Percentiles rank a stretch among this genome's conserved stretches.
phyloP scores from a whole-genome alignment of 2,797 vertebrate genomes.

The Tapera naevia region DNA sequence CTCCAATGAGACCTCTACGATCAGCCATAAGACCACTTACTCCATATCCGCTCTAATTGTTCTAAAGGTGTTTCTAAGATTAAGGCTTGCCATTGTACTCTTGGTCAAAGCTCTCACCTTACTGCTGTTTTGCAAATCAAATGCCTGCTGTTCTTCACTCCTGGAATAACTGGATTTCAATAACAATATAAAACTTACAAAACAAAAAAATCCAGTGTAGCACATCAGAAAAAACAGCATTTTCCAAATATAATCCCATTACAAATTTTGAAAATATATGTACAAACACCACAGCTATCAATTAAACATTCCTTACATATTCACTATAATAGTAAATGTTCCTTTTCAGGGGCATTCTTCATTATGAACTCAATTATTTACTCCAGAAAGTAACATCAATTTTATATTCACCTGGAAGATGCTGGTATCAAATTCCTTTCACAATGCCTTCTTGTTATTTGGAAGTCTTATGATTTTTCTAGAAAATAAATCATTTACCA shows the following conservation, averaged over 20 bases:
- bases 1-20: not conserved
- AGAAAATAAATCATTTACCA: conserved; percentile 5
- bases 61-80: not conserved
- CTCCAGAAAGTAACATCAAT: not conserved
- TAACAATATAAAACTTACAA: not conserved
- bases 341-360: not conserved
- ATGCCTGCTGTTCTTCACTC: not conserved
- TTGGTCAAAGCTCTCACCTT: not conserved
- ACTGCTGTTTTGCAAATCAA: not conserved
- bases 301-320: not conserved
- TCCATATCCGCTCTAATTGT: not conserved
- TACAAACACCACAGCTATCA: not conserved
- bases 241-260: not conserved
- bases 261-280: not conserved
- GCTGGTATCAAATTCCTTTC: not conserved
- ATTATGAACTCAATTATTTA: not conserved
- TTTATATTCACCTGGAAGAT: not conserved
- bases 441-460: not conserved
- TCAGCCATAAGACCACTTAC: not conserved
- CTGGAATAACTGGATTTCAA: not conserved
- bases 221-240: not conserved
- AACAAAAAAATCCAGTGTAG: not conserved
- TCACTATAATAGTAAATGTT: not conserved
- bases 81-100: not conserved
- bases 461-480: not conserved